A percentile compares a stretch with the other conserved stretches of the same genome.
phyloP scores from a whole-genome alignment of 1,140 invertebrate species.

The Hetaerina americana region DNA sequence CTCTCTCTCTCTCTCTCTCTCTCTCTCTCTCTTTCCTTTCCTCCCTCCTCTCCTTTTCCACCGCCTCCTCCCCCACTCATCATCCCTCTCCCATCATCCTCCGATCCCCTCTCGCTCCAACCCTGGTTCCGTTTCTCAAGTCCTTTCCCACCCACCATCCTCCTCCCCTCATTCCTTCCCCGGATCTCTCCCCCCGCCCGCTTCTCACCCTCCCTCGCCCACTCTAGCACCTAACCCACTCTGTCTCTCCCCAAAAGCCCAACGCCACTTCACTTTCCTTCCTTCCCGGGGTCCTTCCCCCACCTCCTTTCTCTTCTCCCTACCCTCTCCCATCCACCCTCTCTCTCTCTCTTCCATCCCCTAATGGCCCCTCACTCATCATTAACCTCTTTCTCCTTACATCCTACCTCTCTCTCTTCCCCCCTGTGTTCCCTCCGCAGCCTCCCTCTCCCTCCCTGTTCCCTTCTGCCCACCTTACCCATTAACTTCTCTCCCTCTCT shows the following conservation, averaged over 20 bases:
- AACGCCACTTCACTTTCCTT: too few species aligned
- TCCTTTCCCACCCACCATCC: background rate
- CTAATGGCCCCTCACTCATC: background rate
- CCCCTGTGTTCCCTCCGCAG: too few species aligned
- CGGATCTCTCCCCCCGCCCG: background rate
- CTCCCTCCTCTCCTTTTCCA: background rate
- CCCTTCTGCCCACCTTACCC: too few species aligned
- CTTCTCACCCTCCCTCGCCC: too few species aligned
- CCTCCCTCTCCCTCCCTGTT: too few species aligned
- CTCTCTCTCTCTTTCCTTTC: background rate
- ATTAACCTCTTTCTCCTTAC: background rate
- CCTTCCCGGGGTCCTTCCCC: background rate
- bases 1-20: background rate
- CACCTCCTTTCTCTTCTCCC: background rate
- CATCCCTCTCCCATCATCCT: background rate
- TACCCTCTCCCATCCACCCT: background rate
- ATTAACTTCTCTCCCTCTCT: too few species aligned
- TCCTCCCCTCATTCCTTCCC: background rate
- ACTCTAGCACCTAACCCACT: too few species aligned
- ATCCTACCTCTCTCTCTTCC: too few species aligned
- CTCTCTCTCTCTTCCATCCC: background rate
- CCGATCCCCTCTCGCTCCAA: background rate
- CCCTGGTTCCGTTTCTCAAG: background rate
- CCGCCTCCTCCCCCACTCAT: background rate
- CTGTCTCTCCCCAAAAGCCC: too few species aligned